phyloP scores from a whole-genome alignment of 2,888 invertebrate genomes.

The Pristionchus fissidentatus region DNA sequence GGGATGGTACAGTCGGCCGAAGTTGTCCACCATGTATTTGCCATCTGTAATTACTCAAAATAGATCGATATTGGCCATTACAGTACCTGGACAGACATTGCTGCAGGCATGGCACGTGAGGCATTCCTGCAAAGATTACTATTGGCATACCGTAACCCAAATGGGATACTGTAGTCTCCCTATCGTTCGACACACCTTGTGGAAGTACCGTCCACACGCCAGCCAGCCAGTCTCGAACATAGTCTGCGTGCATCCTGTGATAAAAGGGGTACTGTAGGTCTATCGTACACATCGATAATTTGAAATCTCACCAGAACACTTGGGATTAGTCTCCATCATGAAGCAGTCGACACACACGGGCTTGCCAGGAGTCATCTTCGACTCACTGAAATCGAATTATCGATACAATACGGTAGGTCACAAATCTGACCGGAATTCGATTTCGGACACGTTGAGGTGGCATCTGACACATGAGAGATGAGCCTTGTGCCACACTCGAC shows the following conservation, averaged over 20 bases:
- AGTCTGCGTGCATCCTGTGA: conserved; percentile 11
- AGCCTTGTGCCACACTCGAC: conserved; percentile 25
- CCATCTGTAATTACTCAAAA: too few species aligned
- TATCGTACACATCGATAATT: background rate
- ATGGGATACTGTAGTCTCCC: too few species aligned
- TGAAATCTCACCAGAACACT: conserved; percentile 7
- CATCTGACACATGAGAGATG: conserved; percentile 23
- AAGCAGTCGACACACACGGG: conserved; percentile 24
- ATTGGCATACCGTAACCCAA: background rate
- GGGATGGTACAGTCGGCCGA: conserved; percentile 32
- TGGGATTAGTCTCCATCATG: conserved; percentile 43
- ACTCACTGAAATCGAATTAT: conserved; percentile 23
- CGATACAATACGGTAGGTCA: too few species aligned
- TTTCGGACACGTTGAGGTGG: conserved; percentile 12
- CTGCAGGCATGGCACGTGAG: conserved; percentile 23
- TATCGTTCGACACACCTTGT: conserved; percentile 6
- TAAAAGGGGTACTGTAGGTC: too few species aligned
- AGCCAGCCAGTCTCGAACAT: background rate
- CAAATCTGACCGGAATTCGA: conserved; percentile 18
- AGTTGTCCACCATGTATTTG: conserved; percentile 20
- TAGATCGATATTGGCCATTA: too few species aligned
- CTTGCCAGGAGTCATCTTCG: conserved; percentile 10
- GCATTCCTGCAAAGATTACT: background rate
- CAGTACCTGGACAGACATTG: background rate
- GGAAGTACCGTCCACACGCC: conserved; percentile 23